Evolutionary conservation across 2,113 vertebrate species (phyloP).

Genomic region (Hypocryptadius cinnamomeus): DNA sequence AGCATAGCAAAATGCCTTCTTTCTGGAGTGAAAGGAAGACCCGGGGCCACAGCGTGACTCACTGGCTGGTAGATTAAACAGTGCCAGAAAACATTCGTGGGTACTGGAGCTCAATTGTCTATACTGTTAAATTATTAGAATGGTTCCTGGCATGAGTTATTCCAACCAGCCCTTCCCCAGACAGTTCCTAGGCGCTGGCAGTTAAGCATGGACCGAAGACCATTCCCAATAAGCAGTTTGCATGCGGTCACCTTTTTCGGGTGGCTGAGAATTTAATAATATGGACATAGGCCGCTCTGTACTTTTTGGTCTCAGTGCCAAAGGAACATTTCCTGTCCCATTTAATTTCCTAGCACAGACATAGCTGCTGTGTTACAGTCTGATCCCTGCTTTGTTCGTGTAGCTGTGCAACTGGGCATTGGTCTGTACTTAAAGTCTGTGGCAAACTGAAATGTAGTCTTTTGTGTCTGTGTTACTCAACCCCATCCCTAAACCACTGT

Average conservation of each 20-base stretch:
- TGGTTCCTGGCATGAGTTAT: slow-evolving; percentile 19
- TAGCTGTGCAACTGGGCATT: slow-evolving; percentile 25
- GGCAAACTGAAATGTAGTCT: slow-evolving; percentile 35
- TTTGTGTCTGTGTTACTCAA: slow-evolving; percentile 40
- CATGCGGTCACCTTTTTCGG: slow-evolving; percentile 10
- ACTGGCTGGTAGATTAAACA: slow-evolving; percentile 8
- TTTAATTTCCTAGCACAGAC: slow-evolving; percentile 51
- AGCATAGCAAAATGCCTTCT: neutral
- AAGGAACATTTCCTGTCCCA: slow-evolving; percentile 47
- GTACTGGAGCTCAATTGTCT: slow-evolving; percentile 33
- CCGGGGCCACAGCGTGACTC: neutral
- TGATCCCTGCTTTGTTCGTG: slow-evolving; percentile 36
- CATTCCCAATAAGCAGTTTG: slow-evolving; percentile 33
- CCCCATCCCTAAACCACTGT: slow-evolving; percentile 21
- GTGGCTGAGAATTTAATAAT: slow-evolving; percentile 17
- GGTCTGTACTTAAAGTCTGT: slow-evolving; percentile 43
- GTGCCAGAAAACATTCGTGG: slow-evolving; percentile 31
- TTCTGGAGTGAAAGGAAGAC: slow-evolving; percentile 32
- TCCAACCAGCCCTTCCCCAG: slow-evolving; percentile 11
- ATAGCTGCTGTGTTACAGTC: slow-evolving; percentile 20
- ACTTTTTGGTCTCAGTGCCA: slow-evolving; percentile 16
- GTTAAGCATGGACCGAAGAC: neutral
- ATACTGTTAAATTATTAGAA: slow-evolving; percentile 37
- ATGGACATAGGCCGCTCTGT: slow-evolving; percentile 39
- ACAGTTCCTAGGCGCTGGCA: neutral